Evolutionary conservation across 2,888 invertebrate genomes (phyloP).

Genomic region (Lepidochrysops patricia): DNA sequence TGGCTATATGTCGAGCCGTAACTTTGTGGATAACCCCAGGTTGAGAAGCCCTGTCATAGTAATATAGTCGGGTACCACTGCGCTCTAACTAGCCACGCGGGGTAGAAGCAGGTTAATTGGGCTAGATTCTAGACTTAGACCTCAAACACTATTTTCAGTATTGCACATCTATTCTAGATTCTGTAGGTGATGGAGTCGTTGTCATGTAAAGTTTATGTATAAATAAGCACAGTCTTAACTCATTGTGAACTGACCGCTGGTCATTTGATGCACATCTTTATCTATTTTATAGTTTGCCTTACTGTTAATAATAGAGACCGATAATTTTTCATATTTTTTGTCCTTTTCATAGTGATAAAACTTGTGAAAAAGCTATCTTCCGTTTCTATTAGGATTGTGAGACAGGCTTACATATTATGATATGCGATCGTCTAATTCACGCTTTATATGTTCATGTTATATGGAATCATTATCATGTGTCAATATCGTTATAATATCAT

Average conservation of each 20-base stretch:
- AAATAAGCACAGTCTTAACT: background rate
- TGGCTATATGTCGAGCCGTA: too few species aligned
- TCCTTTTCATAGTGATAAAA: background rate
- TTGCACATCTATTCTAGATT: background rate
- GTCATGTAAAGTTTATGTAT: conserved; percentile 2
- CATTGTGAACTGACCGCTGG: background rate
- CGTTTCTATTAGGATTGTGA: background rate
- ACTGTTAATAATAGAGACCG: background rate
- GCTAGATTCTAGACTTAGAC: conserved; percentile 13
- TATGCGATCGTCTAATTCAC: conserved; percentile 2
- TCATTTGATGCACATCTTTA: background rate
- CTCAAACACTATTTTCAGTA: background rate
- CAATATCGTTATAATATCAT: background rate
- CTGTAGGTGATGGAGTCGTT: conserved; percentile 7
- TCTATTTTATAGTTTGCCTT: background rate
- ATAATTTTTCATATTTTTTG: background rate
- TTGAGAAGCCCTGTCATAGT: conserved; percentile 32
- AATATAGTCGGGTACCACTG: conserved; percentile 52
- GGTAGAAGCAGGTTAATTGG: conserved; percentile 21
- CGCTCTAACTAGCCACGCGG: conserved; percentile 43
- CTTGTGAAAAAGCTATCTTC: background rate
- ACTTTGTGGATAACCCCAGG: background rate
- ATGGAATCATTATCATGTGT: background rate
- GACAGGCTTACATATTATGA: background rate
- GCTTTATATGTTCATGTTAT: conserved; percentile 6